Evolutionary conservation across 2,113 vertebrate genomes (phyloP), one percentile per base, ranked within the genome.

Genomic region (Onychostruthus taczanowskii): DNA sequence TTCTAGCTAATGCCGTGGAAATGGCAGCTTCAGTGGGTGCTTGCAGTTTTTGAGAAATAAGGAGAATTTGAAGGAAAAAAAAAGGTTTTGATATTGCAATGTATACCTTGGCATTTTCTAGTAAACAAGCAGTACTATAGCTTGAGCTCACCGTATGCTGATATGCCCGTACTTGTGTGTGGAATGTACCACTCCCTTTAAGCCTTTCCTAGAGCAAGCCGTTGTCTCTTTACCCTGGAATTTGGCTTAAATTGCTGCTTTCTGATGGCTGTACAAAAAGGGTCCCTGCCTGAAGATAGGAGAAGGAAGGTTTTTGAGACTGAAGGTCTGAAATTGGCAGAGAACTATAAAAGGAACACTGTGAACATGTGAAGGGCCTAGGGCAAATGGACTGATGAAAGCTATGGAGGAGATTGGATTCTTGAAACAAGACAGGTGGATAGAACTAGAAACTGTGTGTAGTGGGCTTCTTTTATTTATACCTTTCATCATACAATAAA

Each of bases 101-200:
- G 11, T 46, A 4, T 39, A 26, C 62, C 58, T 39, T 16, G 12
- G n/a, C 1, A 4, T 87, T 86, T 84, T 83, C 37, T 43, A 55
- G 63, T 80, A 52, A 86, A 33, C 15, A 21, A 11, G 63, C 6
- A 11, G 35, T 58, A 10, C 20, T 39, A 9, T 10, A n/a, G 24
- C 47, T 67, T 23, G 21, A 83, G 47, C 66, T 85, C 39, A 13
- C 43, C 11, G 0, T 31, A 14, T 77, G 66, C 55, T 28, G 59
- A 79, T 82, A 19, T 93, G 96, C 41, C 79, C 26, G 9, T 79
- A 26, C 94, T 86, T 77, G 92, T 55, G 37, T 35, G 12, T 77
- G 93, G 93, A 95, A 93, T 88, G 92, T 46, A 88, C 75, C 92
- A 17, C 87, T 95, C 92, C 92, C 72, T 76, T 35, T 26, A 47